A percentile compares a stretch with the other conserved stretches of the same genome.
Conservation (phyloP, 92 coral and sea anemone species). For the Porites evermanni region DNA sequence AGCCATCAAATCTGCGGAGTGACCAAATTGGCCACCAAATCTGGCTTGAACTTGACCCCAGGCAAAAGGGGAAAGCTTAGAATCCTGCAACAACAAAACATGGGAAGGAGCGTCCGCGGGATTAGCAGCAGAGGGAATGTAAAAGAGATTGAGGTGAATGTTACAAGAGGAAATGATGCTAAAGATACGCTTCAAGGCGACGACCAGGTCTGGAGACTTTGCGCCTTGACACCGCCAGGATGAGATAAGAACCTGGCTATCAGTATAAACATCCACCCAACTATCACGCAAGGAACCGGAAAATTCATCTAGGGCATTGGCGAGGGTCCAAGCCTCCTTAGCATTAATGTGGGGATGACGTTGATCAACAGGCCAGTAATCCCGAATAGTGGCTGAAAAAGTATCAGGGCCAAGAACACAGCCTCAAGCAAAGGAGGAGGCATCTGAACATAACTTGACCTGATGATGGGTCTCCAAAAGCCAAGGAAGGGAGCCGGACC, state of each 20-base stretch:
- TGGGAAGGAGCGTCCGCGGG: conserved; percentile 24
- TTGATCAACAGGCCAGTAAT: too few relatives aligned
- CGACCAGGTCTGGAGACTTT: too few relatives aligned
- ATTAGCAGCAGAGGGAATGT: background rate
- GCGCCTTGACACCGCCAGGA: too few relatives aligned
- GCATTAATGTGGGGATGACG: too few relatives aligned
- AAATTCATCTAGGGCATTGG: too few relatives aligned
- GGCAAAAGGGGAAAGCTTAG: conserved; percentile 8
- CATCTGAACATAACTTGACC: background rate
- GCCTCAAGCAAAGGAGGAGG: too few relatives aligned
- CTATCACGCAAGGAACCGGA: too few relatives aligned
- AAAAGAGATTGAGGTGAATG: conserved; percentile 20
- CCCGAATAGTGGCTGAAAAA: too few relatives aligned
- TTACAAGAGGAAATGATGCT: background rate
- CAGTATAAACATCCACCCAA: too few relatives aligned
- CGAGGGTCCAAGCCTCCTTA: too few relatives aligned
- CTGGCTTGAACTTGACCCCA: conserved; percentile 13
- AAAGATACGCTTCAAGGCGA: conserved; percentile 9
- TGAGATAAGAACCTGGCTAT: too few relatives aligned
- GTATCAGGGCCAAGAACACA: too few relatives aligned
- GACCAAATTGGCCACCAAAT: conserved; percentile 39
- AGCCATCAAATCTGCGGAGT: conserved; percentile 48
- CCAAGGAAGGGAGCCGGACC: conserved; percentile 21
- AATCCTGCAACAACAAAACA: background rate
- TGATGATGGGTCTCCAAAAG: conserved; percentile 31